Evolutionary conservation across 2,888 invertebrate species (phyloP), one percentile per base, ranked within the genome.

Genomic region (Melanargia galathea): DNA sequence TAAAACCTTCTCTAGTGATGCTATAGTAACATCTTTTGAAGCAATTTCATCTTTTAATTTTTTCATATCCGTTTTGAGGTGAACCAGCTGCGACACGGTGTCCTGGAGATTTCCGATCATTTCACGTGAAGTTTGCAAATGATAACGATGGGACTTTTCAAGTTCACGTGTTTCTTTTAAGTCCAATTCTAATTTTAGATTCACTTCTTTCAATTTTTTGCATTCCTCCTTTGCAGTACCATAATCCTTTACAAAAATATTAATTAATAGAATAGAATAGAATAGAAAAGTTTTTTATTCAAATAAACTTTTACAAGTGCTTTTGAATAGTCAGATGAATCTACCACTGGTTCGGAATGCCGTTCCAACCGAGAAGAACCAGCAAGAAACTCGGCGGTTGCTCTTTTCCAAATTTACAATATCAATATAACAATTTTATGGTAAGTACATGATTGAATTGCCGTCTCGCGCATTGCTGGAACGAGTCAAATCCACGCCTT

Each of bases 71-170:
- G 86, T 79, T 74, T 89, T 91, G 7, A 90, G 75, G 73, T 89
- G 85, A 38, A 90, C 84, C 18, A 91, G 73, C 46, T 88, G 86
- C 0, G 91, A 88, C 10, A 90, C 84, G 4, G 89, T 90, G 62
- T 91, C 88, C 69, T 91, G 91, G 1, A 91, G 76, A 65, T 85
- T 88, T 10, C 77, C 86, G 40, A 91, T 87, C 86, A 91, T 90
- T 78, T 90, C 90, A 24, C 90, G 80, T 22, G 89, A 87, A 11
- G 81, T 80, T 59, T 83, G 70, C 67, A 90, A 79, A 73, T 90
- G 89, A 66, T 83, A 87, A 8, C 89, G 84, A 71, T 90, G 88
- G 0, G 87, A 86, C 68, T 90, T 90, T 75, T 89, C 90, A 56
- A 85, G 74, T 71, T 92, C 90, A 7, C 82, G 79, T 1, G 81